phyloP scores from a whole-genome alignment of 2,113 vertebrate genomes.

The Microcebus jonahi region DNA sequence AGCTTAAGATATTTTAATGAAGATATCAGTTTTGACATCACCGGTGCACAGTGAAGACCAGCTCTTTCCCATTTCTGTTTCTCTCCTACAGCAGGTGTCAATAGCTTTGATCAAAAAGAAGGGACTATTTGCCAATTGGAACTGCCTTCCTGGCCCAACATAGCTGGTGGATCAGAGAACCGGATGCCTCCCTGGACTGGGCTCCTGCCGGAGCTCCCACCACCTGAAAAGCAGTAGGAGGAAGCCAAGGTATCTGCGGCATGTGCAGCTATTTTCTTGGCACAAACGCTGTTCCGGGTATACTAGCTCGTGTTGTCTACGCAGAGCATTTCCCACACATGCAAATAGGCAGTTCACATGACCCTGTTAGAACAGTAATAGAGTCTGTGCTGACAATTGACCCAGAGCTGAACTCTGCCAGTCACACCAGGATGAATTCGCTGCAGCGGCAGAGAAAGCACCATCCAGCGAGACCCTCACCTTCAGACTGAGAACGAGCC shows the following conservation, averaged over 20 bases:
- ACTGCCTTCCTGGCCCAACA: neutral
- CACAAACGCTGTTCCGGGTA: neutral
- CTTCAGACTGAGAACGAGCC: neutral
- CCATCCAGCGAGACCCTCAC: neutral
- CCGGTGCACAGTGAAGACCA: neutral
- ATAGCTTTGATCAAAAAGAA: slow-evolving; percentile 49
- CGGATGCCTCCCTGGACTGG: neutral
- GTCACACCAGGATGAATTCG: neutral
- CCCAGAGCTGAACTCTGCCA: neutral
- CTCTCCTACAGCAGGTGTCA: neutral
- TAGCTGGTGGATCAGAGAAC: neutral
- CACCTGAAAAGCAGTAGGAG: neutral
- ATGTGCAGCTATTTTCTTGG: neutral
- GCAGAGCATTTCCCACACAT: neutral
- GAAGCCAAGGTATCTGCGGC: neutral
- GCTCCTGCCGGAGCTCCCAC: neutral
- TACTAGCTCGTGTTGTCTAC: neutral
- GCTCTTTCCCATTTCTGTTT: neutral
- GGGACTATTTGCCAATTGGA: neutral
- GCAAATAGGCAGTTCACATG: neutral
- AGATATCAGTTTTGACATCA: neutral
- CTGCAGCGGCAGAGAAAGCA: neutral
- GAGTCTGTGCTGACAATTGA: neutral
- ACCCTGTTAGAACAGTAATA: neutral
- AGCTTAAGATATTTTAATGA: neutral